Evolutionary conservation across 2,113 vertebrate genomes (phyloP), one percentile per base, ranked within the genome.

Genomic region (Anguilla rostrata): DNA sequence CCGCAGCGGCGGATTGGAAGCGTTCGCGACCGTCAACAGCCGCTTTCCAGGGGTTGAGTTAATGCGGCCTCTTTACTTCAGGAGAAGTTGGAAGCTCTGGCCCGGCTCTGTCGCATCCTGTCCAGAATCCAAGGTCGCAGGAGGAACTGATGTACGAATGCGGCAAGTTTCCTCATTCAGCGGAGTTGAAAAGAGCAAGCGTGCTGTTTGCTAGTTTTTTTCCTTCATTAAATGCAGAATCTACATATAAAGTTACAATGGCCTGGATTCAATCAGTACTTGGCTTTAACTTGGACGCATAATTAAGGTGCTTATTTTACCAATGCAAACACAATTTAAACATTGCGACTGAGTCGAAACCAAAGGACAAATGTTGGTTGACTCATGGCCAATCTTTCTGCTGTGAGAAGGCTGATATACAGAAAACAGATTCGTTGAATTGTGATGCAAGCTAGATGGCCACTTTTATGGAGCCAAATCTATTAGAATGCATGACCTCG

Each of bases 311-410:
- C 22, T 20, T 26, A 20, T 63, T 26, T 63, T 63, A 22, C 18
- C 60, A 63, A 7, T 26, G 22, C 60, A 63, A 63, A 26, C 40
- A 53, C 66, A 86, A 81, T 85, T 82, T 84, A 85, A 87, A 87
- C 86, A 88, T 89, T 89, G 91, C 49, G 49, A 53, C 11, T 53
- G 49, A 53, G 1, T 53, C 12, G 49, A 53, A 53, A 53, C 49
- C 49, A 53, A 53, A 53, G 49, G 11, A 53, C 49, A 53, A 53
- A 53, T 53, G 49, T 14, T 53, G 49, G 49, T 53, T 53, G 49
- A 9, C 9, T 53, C 49, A 6, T 11, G 49, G 49, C 49, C 49
- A 53, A 53, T 9, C 7, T 53, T 53, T 14, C 49, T 14, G 49
- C 49, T 53, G 49, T 53, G 49, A 14, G 49, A 53, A 53, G 7